Evolutionary conservation across 2,113 vertebrate species (phyloP).

Genomic region (Pipra filicauda): DNA sequence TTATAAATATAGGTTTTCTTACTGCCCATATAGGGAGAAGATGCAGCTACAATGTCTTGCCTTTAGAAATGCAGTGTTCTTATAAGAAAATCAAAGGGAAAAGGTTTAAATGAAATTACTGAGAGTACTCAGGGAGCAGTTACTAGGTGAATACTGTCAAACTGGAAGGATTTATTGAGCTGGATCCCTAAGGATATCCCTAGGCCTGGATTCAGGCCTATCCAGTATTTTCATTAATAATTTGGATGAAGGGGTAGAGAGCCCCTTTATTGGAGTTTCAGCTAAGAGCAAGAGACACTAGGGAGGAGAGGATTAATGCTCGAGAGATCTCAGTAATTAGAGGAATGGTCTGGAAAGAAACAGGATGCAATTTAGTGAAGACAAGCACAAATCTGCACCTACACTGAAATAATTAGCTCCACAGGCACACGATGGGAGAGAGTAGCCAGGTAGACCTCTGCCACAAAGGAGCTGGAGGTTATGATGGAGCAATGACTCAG

Average conservation of each 20-base stretch:
- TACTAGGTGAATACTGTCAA: neutral
- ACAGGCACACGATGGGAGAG: neutral
- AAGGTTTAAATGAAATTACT: neutral
- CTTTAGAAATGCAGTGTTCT: neutral
- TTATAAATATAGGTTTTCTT: neutral
- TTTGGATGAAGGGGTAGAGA: neutral
- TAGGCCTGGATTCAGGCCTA: neutral
- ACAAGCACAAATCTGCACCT: neutral
- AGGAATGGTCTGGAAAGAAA: neutral
- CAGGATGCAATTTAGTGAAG: slow-evolving; percentile 3
- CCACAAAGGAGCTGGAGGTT: neutral
- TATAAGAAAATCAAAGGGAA: neutral
- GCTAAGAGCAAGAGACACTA: neutral
- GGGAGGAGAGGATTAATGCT: neutral
- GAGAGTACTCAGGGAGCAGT: neutral
- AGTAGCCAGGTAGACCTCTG: neutral
- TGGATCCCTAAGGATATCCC: neutral
- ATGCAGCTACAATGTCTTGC: neutral
- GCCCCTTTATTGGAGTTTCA: neutral
- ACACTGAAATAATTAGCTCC: neutral
- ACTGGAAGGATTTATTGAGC: neutral
- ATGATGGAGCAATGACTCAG: neutral
- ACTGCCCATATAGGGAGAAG: neutral
- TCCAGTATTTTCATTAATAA: slow-evolving; percentile 3
- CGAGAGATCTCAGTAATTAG: neutral